Percentiles rank a stretch among this genome's conserved stretches.
phyloP scores from a whole-genome alignment of 2,888 invertebrate genomes.

The Rapana venosa region DNA sequence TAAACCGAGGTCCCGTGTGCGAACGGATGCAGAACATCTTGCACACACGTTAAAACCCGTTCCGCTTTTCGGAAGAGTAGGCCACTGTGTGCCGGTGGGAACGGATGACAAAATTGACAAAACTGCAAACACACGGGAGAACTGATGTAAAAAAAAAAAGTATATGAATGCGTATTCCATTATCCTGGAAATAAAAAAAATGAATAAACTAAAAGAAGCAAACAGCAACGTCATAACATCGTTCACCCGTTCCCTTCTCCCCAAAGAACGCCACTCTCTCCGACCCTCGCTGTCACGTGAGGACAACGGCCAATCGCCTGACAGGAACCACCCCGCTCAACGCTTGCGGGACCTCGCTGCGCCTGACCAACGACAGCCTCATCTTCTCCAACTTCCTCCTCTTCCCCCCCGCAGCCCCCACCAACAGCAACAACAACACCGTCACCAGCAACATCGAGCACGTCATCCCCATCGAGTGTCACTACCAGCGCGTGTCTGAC shows the following conservation, averaged over 20 bases:
- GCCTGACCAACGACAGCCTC: constrained; percentile 33
- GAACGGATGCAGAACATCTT: too few relatives aligned
- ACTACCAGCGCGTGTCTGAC: constrained; percentile 2
- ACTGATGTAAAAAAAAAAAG: too few relatives aligned
- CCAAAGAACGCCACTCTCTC: constrained; percentile 33
- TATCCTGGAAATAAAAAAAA: too few relatives aligned
- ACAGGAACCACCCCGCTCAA: constrained; percentile 10
- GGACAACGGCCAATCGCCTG: neutral
- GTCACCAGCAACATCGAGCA: neutral
- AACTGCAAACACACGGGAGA: too few relatives aligned
- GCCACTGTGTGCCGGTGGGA: too few relatives aligned
- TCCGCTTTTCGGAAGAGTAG: too few relatives aligned
- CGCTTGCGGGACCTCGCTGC: constrained; percentile 30
- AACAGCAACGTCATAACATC: too few relatives aligned
- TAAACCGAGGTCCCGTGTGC: too few relatives aligned
- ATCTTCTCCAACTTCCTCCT: constrained; percentile 39
- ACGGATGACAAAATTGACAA: too few relatives aligned
- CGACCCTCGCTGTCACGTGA: constrained; percentile 11
- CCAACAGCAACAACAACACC: neutral
- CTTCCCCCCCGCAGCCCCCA: neutral
- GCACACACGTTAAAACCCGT: too few relatives aligned
- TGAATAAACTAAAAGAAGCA: too few relatives aligned
- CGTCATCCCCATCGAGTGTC: constrained; percentile 31
- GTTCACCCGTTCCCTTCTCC: neutral
- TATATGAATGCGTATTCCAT: too few relatives aligned